A percentile compares a stretch with the other conserved stretches of the same genome.
Conservation (phyloP, 2,113 vertebrate species). For the Patagioenas fasciata region DNA sequence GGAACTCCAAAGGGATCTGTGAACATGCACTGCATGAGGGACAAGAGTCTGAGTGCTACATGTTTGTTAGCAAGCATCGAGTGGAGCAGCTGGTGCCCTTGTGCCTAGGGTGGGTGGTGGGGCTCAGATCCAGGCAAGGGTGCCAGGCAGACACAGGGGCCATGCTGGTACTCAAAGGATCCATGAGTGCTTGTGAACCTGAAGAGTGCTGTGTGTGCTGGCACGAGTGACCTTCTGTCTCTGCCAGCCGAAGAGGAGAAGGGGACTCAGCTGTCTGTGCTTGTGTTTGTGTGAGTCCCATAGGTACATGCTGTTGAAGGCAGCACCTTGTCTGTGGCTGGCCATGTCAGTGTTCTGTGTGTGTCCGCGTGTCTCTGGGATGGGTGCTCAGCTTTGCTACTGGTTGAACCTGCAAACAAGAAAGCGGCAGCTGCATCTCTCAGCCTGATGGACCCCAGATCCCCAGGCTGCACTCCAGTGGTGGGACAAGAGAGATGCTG, state of each 20-base stretch:
- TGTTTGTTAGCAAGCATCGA: not conserved
- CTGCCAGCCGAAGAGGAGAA: accelerated
- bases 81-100: not conserved
- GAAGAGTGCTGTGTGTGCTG: not conserved
- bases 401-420: not conserved
- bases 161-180: not conserved
- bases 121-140: not conserved
- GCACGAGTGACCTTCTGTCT: not conserved
- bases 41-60: not conserved
- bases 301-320: not conserved
- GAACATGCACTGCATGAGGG: not conserved
- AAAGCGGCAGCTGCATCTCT: not conserved
- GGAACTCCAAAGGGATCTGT: not conserved
- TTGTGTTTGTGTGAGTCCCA: not conserved
- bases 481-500: not conserved
- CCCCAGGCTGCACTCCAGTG: not conserved
- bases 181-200: not conserved
- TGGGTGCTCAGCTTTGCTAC: not conserved
- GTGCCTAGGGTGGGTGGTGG: not conserved
- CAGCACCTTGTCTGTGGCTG: not conserved
- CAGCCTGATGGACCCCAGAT: not conserved
- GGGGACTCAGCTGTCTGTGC: not conserved
- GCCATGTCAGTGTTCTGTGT: not conserved
- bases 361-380: not conserved
- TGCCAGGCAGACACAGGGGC: not conserved